phyloP scores from a whole-genome alignment of 2,888 invertebrate species.

The Chironomus tentans region DNA sequence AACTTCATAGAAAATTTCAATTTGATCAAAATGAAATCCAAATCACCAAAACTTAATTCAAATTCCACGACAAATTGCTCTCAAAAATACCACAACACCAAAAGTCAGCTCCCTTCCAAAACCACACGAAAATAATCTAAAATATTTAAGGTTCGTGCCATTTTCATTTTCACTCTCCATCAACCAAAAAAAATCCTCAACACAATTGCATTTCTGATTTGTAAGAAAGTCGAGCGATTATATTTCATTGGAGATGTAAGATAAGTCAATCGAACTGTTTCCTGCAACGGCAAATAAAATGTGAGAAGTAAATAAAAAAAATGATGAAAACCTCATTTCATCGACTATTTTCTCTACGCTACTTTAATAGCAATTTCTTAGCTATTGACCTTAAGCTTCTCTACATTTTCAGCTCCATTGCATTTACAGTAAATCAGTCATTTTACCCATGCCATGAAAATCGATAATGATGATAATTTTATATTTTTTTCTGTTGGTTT shows the following conservation, averaged over 20 bases:
- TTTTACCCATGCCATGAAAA: constrained; percentile 4
- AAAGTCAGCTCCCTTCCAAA: too few relatives aligned
- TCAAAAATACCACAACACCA: too few relatives aligned
- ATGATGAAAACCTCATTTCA: background rate
- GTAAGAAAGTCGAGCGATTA: background rate
- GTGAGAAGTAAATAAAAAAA: too few relatives aligned
- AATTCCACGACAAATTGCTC: too few relatives aligned
- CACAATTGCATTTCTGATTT: background rate
- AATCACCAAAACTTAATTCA: too few relatives aligned
- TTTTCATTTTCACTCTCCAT: too few relatives aligned
- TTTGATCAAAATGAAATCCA: too few relatives aligned
- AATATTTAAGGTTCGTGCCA: too few relatives aligned
- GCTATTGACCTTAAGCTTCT: constrained; percentile 3
- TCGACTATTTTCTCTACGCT: background rate
- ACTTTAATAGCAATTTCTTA: background rate
- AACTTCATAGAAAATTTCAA: too few relatives aligned
- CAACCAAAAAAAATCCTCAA: too few relatives aligned
- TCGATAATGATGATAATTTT: constrained; percentile 18
- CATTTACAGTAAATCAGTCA: constrained; percentile 20
- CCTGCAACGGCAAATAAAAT: background rate
- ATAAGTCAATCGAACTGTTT: background rate
- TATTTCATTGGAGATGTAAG: background rate
- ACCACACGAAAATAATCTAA: too few relatives aligned
- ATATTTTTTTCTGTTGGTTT: background rate
- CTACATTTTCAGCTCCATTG: background rate